Base-by-base conservation (phyloP, 2,797 vertebrate genomes). In the Enteromius unitaeniatus region DNA sequence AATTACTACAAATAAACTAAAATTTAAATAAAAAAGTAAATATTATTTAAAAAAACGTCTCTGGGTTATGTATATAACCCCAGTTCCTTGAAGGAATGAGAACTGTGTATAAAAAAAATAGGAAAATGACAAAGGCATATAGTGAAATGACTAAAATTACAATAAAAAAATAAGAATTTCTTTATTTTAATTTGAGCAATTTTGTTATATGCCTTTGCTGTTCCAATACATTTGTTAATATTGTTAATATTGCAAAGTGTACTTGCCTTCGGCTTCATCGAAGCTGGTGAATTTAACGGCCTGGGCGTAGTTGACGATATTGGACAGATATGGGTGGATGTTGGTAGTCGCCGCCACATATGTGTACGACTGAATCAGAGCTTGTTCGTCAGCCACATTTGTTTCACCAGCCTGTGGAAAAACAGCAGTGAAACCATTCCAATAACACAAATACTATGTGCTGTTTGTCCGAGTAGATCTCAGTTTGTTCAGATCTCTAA, bases 271-370 rank as follows among this genome's bases (percentile, higher is more conserved):
- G 88, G 98, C 98, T 91, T 97, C 90, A 87, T 97, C 95, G 90
- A 99, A 99, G 91, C 98, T 95, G 93, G 96, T 96, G 92, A 99
- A 99, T 92, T 99, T 99, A 89, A 99, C 96, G 0, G 98, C 98
- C 86, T 99, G 97, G 74, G 97, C 98, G 82, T 99, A 99, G 95
- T 99, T 99, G 94, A 99, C 96, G 95, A 99, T 97, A 53, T 96
- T 97, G 80, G 98, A 99, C 85, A 99, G 95, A 91, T 96, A 98
- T 0, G 98, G 98, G 90, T 99, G 98, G 92, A 99, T 99, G 91
- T 99, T 99, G 5, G 98, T 99, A 87, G 98, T 99, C 90, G 97
- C 98, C 88, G 97, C 97, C 72, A 98, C 98, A 34, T 99, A 99
- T 74, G 97, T 99, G 93, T 99, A 99, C 90, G 97, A 97, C 86